Base-by-base conservation (phyloP, 1,140 invertebrate species). In the Drosophila subobscura region DNA sequence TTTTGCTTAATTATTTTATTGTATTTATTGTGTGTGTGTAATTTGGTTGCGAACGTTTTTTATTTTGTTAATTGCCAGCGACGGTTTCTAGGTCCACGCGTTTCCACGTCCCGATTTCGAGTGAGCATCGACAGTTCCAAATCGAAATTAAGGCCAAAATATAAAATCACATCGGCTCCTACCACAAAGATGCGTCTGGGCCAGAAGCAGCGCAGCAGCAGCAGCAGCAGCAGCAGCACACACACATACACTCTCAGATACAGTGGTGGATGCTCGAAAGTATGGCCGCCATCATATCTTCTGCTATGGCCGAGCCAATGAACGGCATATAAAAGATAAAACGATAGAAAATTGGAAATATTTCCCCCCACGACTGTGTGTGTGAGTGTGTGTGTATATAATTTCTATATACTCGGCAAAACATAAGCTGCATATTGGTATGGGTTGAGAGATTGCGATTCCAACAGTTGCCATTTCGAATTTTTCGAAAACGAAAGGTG, bases 71-170 rank as follows among this genome's bases (percentile, higher is more conserved):
- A 86, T 88, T 81, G 83, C 78, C 56, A 83, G 75, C 83, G 83
- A 88, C 83, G 74, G 74, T 70, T 75, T 70, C 58, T 68, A 88
- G 75, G 88, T 90, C 90, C 79, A 77, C 76, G 86, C 90, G 90
- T 91, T 73, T 91, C 70, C 80, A 90, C 90, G 90, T 91, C 84
- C 90, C 90, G 90, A 86, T 79, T 91, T 91, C 90, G 86, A 91
- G 84, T 91, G 90, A 91, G 85, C 79, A 91, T 90, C 77, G 80
- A 80, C 74, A 83, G 85, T 91, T 91, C 88, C 90, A 91, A 91
- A 91, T 89, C 79, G 77, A 90, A 90, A 89, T 91, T 90, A 89
- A 89, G 90, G 83, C 90, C 90, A 90, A 81, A 89, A 81, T 88
- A 84, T 78, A 67, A 89, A 89, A 89, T 64, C 79, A 79, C 46